Base-by-base conservation (phyloP, 2,888 invertebrate genomes). In the Tenthredo amoena region DNA sequence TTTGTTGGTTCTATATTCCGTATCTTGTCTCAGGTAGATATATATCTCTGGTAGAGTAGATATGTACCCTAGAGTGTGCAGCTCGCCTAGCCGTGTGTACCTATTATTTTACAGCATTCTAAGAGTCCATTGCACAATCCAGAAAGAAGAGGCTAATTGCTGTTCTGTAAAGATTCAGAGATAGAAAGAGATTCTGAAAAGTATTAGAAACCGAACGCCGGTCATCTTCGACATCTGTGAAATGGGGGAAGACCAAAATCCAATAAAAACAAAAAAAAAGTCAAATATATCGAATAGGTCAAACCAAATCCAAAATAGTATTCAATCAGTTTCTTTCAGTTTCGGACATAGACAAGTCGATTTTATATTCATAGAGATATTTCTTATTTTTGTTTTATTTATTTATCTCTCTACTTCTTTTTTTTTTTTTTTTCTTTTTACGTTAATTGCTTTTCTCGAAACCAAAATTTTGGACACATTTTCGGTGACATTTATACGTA, bases 1-100 rank as follows among this genome's bases (percentile, higher is more conserved):
- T 87, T 88, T 86, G 87, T 71, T 82, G 86, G 86, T 71, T 82
- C 81, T 43, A 58, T 37, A 65, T 65, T 68, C 71, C 76, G 50
- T 85, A 50, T 74, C 62, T 79, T 37, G 31, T 58, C 74, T 34
- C 77, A n/a, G 34, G 15, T 65, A 65, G 12, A 65, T 65, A 65
- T 65, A 65, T 31, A 65, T 47, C 12, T 47, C 47, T 47, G 47
- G 3, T 47, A 47, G 12, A 15, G 47, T 47, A 47, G 12, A 47
- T 47, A 47, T 47, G 47, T 47, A 47, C 47, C 47, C 47, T 12
- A 15, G 47, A 47, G 47, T 47, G 15, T 68, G 18, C 26, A 68
- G 68, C 18, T 68, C 34, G 68, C 62, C 72, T n/a, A 40, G 40
- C 26, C 12, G 74, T 74, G 43, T 72, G 72, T 72, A 43, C 21